phyloP scores from a whole-genome alignment of 2,113 vertebrate species.

The Mugil cephalus region DNA sequence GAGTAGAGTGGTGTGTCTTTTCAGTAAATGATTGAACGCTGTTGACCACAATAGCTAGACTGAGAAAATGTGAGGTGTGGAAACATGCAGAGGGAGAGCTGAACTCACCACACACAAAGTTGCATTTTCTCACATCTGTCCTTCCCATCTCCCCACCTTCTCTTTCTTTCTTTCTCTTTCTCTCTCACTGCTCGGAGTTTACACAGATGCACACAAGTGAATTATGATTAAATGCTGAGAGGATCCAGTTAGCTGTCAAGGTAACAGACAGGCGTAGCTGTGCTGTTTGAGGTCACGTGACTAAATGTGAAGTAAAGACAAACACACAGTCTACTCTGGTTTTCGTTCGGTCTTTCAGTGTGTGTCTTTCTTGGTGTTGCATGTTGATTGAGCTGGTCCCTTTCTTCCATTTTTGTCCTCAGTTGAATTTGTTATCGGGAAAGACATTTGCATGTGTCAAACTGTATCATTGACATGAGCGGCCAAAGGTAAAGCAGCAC shows the following conservation, averaged over 20 bases:
- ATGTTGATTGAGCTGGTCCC: neutral
- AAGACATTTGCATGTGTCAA: neutral
- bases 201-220: slow-evolving; percentile 69
- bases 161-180: slow-evolving; percentile 2
- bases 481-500: neutral
- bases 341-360: slow-evolving; percentile 22
- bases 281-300: slow-evolving; percentile 55
- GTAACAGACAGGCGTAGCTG: slow-evolving; percentile 62
- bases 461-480: slow-evolving; percentile 6
- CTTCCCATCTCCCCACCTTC: slow-evolving; percentile 21
- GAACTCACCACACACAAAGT: slow-evolving; percentile 8
- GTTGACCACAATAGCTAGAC: neutral
- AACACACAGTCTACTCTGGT: slow-evolving; percentile 38
- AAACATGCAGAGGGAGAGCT: neutral
- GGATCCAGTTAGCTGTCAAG: slow-evolving; percentile 69
- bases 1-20: neutral
- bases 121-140: slow-evolving; percentile 22
- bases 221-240: slow-evolving; percentile 72
- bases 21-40: neutral
- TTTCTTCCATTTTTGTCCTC: neutral
- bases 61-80: neutral
- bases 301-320: slow-evolving; percentile 20
- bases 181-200: slow-evolving; percentile 36
- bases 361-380: slow-evolving; percentile 10
- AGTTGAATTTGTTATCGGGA: too few relatives aligned